Evolutionary conservation across 2,113 vertebrate species (phyloP).

Genomic region (Embiotoca jacksoni): DNA sequence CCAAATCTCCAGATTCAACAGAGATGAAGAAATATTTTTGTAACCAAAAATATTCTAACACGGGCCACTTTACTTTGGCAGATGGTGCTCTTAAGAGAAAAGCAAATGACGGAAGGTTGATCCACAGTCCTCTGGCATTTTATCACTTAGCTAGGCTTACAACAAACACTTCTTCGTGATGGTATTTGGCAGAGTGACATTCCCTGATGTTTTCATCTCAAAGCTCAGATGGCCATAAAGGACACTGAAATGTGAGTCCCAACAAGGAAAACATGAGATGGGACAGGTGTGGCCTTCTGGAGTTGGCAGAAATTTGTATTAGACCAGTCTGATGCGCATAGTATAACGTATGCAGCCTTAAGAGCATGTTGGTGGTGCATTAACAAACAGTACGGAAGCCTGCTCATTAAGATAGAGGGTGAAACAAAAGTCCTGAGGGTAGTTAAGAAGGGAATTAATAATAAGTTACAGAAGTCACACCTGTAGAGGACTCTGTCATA

Average conservation of each 20-base stretch:
- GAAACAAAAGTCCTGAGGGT: background rate
- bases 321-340: background rate
- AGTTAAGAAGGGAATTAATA: too few species aligned
- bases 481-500: too few species aligned
- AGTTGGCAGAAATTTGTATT: background rate
- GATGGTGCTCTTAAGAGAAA: background rate
- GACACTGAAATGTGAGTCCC: constrained; percentile 1
- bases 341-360: background rate
- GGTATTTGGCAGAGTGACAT: background rate
- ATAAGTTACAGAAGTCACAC: too few species aligned
- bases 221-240: background rate
- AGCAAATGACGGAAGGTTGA: background rate
- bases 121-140: background rate
- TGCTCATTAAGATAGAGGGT: background rate
- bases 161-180: background rate
- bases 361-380: background rate
- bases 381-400: background rate
- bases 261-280: background rate
- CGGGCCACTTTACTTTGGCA: background rate
- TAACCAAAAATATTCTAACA: background rate
- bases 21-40: too few species aligned
- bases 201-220: background rate
- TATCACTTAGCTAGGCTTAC: constrained; percentile 1
- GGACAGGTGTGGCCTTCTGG: background rate
- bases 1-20: too few species aligned